Percentiles rank a stretch among this genome's conserved stretches.
Conservation (phyloP, 1,140 invertebrate species). For the Rhyzopertha dominica region DNA sequence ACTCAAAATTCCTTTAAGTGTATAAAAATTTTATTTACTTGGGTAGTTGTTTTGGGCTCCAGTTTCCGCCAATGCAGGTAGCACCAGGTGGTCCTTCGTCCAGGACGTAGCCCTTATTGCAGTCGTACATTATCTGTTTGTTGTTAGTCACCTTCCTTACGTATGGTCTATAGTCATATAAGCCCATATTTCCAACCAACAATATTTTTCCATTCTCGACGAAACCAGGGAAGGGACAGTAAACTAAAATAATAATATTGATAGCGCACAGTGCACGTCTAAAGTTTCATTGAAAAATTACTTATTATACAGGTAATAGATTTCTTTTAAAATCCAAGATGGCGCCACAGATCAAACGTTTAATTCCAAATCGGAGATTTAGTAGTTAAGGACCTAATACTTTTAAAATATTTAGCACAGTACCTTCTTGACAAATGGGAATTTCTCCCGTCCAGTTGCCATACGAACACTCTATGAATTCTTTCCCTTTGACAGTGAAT, state of each 20-base stretch:
- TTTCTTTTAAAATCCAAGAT: no score
- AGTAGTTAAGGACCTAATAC: no score
- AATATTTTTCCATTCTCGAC: constrained; percentile 88
- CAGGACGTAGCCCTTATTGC: constrained; percentile 83
- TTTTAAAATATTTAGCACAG: constrained; percentile 9
- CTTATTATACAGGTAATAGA: no score
- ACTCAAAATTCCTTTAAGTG: no score
- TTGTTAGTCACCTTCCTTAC: constrained; percentile 87
- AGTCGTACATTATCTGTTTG: constrained; percentile 95
- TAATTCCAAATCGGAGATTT: no score
- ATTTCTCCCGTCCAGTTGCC: constrained; percentile 88
- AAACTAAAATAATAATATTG: constrained; percentile 56
- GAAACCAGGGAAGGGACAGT: constrained; percentile 89
- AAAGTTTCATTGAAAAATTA: no score
- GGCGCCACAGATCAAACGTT: no score
- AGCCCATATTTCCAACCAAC: constrained; percentile 93
- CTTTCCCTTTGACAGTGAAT: constrained; percentile 67
- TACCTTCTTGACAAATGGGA: constrained; percentile 80
- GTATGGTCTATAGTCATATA: constrained; percentile 95
- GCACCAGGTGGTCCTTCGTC: constrained; percentile 86
- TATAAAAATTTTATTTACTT: constrained; percentile 54
- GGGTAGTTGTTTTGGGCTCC: constrained; percentile 75
- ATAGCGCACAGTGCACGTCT: background rate
- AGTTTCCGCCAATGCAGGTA: constrained; percentile 84
- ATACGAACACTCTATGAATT: constrained; percentile 79